Base-by-base conservation (phyloP, 1,140 invertebrate species). In the Pygmarrhopalites habei region DNA sequence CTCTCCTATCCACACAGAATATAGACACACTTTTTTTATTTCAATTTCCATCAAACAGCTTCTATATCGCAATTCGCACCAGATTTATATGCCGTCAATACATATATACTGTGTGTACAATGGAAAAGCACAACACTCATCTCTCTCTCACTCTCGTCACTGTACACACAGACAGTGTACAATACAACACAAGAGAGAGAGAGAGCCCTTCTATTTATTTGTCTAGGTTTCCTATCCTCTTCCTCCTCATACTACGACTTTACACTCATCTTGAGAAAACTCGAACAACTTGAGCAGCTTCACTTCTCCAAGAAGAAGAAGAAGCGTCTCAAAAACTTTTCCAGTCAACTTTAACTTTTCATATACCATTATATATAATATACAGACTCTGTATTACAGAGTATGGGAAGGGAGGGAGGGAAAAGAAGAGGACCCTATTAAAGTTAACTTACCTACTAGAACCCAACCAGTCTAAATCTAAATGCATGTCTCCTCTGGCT, bases 191-290 rank as follows among this genome's bases (percentile, higher is more conserved):
- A 65, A 65, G 5, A 35, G 32, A 35, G 32, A 53, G 49, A 49
- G 57, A 47, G 63, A 65, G 58, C 57, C 56, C 52, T 35, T 65
- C 63, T 65, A 65, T 65, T 65, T 65, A 65, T 65, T 65, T 65
- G 56, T 65, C 63, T 65, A 43, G 43, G 32, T 65, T 43, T 35
- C n/a, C 56, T 55, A 14, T 30, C 55, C 58, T 65, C 60, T 65
- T 60, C 59, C 61, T 25, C 23, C 51, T 25, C 28, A 53, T 25
- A 53, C 51, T 43, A 12, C 44, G 7, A 47, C 44, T 47, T 47
- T 25, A 10, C n/a, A 12, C 44, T 47, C 44, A 19, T 47, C 44
- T 47, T n/a, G 19, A 25, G 44, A 47, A 47, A 47, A 47, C 23
- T 47, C 23, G 5, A 47, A 47, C 44, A 47, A 47, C n/a, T 47